Evolutionary conservation across 1,140 invertebrate species (phyloP), one percentile per base, ranked within the genome.

Genomic region (Linepithema humile): DNA sequence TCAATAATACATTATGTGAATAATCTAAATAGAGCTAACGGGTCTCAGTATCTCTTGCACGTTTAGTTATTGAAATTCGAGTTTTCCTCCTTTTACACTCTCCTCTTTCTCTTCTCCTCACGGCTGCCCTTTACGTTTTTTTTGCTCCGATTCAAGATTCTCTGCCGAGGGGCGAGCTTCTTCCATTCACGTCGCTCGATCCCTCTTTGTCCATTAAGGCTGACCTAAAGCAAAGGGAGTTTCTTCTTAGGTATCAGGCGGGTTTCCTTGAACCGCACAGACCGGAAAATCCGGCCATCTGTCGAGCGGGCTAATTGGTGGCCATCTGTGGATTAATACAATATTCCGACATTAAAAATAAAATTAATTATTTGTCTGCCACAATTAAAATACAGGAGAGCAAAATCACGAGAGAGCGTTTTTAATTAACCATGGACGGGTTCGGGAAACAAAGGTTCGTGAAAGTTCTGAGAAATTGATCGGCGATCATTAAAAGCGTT

Each of bases 381-480:
- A 70, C 72, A 85, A 87, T 87, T 85, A 70, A 38, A 50, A 85
- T 62, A 12, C 29, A 23, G 29, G n/a, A 4, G 32, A 17, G 26
- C 6, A 26, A 26, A 29, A 15, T 17, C 17, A 57, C 17, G 26
- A 43, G 43, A 23, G 3, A 84, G 15, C 17, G 57, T 75, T 86
- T 82, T 82, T 82, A 88, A 89, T 88, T 89, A 86, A 86, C 55
- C 82, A 40, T 69, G 64, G 55, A 38, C 48, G 57, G 32, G 69
- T 2, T n/a, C 17, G 59, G 65, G 32, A 77, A 50, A 88, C 87
- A 88, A 88, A 87, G 83, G 87, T 64, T 77, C 83, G 83, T 87
- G 72, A 89, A 89, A 86, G 69, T 62, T 82, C 64, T 38, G n/a
- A 77, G 64, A 74, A 65, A 83, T 84, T 35, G 84, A 86, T 88